Conservation (phyloP, 2,888 invertebrate species). For the Linyphia triangularis region DNA sequence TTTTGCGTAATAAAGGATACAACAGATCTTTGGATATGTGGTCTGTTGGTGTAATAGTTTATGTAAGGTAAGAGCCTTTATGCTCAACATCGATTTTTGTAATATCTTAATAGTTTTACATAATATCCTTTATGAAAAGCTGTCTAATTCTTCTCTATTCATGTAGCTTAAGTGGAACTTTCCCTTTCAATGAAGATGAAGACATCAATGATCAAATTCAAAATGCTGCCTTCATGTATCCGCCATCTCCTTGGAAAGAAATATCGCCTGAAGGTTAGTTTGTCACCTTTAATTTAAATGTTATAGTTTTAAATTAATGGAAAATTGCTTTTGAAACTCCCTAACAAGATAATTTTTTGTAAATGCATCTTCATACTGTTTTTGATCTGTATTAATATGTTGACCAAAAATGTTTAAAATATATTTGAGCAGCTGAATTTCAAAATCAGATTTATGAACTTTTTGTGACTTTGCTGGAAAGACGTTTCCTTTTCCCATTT, state of each 20-base stretch:
- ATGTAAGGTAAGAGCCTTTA: conserved; percentile 84
- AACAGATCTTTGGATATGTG: conserved; percentile 99
- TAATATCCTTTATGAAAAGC: neutral
- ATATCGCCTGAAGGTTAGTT: conserved; percentile 90
- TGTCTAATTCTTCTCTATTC: neutral
- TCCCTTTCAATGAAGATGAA: conserved; percentile 99
- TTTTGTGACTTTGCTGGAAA: too few species aligned
- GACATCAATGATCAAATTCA: conserved; percentile 99
- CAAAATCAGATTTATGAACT: too few species aligned
- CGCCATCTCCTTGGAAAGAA: conserved; percentile 97
- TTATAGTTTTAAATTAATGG: too few species aligned
- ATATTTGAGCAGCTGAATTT: too few species aligned
- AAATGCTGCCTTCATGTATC: conserved; percentile 99
- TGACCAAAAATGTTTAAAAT: too few species aligned
- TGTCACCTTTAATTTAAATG: too few species aligned
- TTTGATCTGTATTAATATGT: too few species aligned
- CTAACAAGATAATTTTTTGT: too few species aligned
- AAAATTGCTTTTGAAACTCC: too few species aligned
- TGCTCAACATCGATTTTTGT: neutral
- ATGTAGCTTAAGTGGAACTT: conserved; percentile 94
- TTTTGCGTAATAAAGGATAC: conserved; percentile 98
- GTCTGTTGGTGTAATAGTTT: conserved; percentile 99
- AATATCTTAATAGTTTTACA: neutral
- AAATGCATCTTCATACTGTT: too few species aligned
- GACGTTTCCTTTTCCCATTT: too few species aligned